These are phyloP conservation scores for Melanotaenia parkinsoni DNA, from an alignment of 2,797 vertebrate genomes.

Conservation along the genomic window DNA sequence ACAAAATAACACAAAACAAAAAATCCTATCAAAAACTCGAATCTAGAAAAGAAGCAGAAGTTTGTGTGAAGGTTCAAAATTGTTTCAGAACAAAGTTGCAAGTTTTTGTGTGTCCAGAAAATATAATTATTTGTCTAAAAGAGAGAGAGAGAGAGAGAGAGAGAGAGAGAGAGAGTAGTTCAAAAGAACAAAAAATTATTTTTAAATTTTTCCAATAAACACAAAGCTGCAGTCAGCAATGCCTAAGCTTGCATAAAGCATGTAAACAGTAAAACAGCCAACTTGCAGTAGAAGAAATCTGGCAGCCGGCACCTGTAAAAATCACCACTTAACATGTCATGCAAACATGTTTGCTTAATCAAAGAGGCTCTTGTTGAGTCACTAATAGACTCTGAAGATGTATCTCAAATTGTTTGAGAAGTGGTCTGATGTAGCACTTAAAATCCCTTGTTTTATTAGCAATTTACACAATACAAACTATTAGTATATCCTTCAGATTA, in stretches of 20 bases:
- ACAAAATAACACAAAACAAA: not conserved
- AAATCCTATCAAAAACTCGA: not conserved
- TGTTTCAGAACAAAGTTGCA: not conserved
- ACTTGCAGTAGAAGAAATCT: not conserved
- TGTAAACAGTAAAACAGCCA: not conserved
- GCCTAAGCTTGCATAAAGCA: not conserved
- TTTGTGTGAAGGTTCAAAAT: not conserved
- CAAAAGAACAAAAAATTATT: not conserved
- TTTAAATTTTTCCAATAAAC: not conserved
- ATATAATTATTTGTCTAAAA: not conserved
- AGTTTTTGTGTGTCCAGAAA: not conserved
- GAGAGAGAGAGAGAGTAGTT: too few relatives aligned
- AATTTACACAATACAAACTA: conserved; percentile 1
- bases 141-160: too few relatives aligned
- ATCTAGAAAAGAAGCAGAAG: not conserved
- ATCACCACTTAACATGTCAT: conserved; percentile 1
- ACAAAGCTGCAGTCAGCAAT: not conserved
- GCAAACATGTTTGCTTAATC: not conserved
- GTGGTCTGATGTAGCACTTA: not conserved
- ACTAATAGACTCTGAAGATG: not conserved
- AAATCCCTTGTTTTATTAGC: not conserved
- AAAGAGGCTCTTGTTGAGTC: not conserved
- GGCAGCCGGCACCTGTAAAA: not conserved
- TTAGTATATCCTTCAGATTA: not conserved
- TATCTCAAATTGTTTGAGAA: not conserved